A percentile compares a stretch with the other conserved stretches of the same genome.
Conservation (phyloP, 2,113 vertebrate genomes). For the Campylorhamphus procurvoides region DNA sequence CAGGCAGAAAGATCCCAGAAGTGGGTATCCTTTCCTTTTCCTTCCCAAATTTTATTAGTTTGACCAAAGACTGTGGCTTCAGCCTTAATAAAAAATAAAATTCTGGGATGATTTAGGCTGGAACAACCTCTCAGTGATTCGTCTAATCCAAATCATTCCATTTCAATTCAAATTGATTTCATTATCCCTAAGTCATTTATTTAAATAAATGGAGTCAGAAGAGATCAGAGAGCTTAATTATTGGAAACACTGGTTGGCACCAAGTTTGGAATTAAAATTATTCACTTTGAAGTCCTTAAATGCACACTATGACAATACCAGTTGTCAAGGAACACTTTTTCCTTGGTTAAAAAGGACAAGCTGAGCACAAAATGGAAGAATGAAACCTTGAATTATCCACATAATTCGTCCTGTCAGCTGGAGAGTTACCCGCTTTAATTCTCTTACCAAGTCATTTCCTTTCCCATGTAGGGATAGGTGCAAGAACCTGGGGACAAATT, state of each 20-base stretch:
- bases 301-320: constrained; percentile 12
- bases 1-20: neutral
- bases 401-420: neutral
- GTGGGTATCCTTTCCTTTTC: neutral
- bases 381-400: neutral
- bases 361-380: constrained; percentile 18
- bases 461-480: neutral
- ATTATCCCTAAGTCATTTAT: constrained; percentile 38
- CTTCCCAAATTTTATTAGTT: neutral
- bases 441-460: neutral
- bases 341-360: constrained; percentile 25
- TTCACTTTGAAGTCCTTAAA: constrained; percentile 46
- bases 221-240: constrained; percentile 55
- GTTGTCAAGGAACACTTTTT: constrained; percentile 28
- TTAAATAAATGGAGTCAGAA: constrained; percentile 43
- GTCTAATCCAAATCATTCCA: constrained; percentile 38
- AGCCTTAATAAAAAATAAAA: constrained; percentile 44
- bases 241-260: constrained; percentile 50
- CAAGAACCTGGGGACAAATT: neutral
- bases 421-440: neutral
- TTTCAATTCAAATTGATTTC: constrained; percentile 51
- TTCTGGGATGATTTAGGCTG: constrained; percentile 40
- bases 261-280: constrained; percentile 51
- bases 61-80: neutral
- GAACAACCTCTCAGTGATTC: constrained; percentile 36